phyloP scores from a whole-genome alignment of 2,797 vertebrate species.

The Rallus crepitans region DNA sequence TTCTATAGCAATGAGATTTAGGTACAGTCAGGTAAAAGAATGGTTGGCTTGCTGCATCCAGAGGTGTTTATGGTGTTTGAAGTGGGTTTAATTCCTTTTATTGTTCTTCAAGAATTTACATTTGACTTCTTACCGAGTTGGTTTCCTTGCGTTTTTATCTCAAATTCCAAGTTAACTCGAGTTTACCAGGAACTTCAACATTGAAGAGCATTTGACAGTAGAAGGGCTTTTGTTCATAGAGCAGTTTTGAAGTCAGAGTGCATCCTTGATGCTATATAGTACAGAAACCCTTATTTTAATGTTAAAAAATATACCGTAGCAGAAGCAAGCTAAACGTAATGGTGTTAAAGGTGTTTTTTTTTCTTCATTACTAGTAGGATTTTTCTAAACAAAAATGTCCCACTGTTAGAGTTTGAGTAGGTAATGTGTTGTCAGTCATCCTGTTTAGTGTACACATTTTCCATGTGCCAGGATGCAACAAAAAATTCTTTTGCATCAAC shows the following conservation, averaged over 20 bases:
- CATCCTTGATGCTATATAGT: constrained; percentile 45
- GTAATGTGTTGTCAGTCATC: constrained; percentile 63
- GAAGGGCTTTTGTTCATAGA: constrained; percentile 63
- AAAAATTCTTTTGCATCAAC: constrained; percentile 80
- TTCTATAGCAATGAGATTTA: background rate
- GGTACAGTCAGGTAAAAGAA: constrained; percentile 26
- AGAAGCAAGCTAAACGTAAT: constrained; percentile 24
- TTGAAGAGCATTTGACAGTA: constrained; percentile 54
- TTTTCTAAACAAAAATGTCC: background rate
- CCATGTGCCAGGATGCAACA: constrained; percentile 73
- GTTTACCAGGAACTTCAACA: constrained; percentile 20
- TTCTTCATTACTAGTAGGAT: constrained; percentile 24
- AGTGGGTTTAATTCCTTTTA: constrained; percentile 55
- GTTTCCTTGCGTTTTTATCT: constrained; percentile 64
- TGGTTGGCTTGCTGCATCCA: constrained; percentile 29
- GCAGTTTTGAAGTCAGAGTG: constrained; percentile 56
- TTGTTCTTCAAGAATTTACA: constrained; percentile 40
- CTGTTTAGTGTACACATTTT: constrained; percentile 67
- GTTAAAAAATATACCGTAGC: constrained; percentile 63
- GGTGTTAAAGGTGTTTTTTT: constrained; percentile 33
- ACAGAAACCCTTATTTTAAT: constrained; percentile 69
- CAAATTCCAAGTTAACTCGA: constrained; percentile 38
- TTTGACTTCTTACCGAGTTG: constrained; percentile 46
- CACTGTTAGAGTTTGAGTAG: constrained; percentile 64
- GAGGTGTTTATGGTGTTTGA: constrained; percentile 40